Percentiles rank a stretch among this genome's conserved stretches.
phyloP scores from a whole-genome alignment of 2,888 invertebrate species.

The Harpagoxenus sublaevis region DNA sequence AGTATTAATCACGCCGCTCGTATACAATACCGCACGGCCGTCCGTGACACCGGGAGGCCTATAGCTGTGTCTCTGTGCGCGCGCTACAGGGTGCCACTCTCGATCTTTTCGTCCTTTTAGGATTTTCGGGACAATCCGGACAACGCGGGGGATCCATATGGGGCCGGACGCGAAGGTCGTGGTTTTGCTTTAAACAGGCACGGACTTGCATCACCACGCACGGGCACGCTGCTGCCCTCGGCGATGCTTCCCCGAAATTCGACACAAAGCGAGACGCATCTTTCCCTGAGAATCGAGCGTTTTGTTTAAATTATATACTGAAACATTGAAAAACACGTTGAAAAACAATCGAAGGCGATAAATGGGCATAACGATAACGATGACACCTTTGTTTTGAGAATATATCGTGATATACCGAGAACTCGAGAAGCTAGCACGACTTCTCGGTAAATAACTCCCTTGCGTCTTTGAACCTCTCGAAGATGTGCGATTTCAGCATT shows the following conservation, averaged over 20 bases:
- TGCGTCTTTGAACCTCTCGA: not conserved
- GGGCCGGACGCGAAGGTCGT: not conserved
- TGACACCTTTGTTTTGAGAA: not conserved
- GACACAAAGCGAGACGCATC: not conserved
- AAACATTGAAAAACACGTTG: not conserved
- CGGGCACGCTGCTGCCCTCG: too few species aligned
- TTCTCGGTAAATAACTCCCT: not conserved
- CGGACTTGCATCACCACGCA: not conserved
- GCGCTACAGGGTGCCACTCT: not conserved
- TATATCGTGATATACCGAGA: not conserved
- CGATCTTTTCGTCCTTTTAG: not conserved
- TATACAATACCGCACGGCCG: not conserved
- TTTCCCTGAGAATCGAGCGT: not conserved
- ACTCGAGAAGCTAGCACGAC: too few species aligned
- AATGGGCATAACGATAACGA: not conserved
- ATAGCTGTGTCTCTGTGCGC: not conserved
- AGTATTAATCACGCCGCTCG: slow-evolving; percentile 33
- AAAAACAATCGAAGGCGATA: not conserved
- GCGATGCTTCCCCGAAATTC: not conserved
- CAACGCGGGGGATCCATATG: not conserved
- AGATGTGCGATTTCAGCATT: slow-evolving; percentile 4
- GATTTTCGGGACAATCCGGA: not conserved
- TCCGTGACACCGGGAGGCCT: not conserved
- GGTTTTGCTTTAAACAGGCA: not conserved
- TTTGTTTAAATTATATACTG: not conserved